phyloP scores from a whole-genome alignment of 2,797 vertebrate species.

The Phaenicophaeus curvirostris region DNA sequence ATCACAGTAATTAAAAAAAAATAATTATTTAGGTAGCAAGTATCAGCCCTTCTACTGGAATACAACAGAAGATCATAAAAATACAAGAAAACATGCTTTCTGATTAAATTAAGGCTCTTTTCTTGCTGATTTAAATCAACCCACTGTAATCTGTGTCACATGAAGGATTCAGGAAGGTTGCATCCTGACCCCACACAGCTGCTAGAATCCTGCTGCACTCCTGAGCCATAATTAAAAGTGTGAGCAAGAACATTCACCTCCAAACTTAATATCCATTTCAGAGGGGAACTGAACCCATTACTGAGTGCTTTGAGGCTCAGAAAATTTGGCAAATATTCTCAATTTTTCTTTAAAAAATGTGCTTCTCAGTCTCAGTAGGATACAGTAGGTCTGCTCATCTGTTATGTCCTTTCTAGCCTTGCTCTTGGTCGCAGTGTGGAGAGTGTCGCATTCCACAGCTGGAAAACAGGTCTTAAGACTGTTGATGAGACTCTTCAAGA shows the following conservation, averaged over 20 bases:
- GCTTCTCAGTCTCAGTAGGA: not conserved
- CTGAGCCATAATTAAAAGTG: not conserved
- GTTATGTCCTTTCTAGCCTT: not conserved
- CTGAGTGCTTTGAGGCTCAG: not conserved
- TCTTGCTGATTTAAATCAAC: not conserved
- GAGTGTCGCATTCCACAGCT: not conserved
- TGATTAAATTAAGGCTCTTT: not conserved
- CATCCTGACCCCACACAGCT: not conserved
- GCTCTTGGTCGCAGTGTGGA: fast-evolving
- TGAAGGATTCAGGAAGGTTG: not conserved
- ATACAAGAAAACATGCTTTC: not conserved
- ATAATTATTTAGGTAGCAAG: not conserved
- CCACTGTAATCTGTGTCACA: not conserved
- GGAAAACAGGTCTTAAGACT: not conserved
- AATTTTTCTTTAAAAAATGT: not conserved
- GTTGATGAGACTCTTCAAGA: not conserved
- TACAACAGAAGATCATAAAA: not conserved
- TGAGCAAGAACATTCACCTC: not conserved
- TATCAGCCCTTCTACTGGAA: not conserved
- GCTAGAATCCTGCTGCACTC: not conserved
- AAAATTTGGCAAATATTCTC: not conserved
- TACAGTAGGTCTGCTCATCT: not conserved
- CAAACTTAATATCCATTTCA: not conserved
- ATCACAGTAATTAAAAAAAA: not conserved
- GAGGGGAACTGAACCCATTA: not conserved